phyloP scores from a whole-genome alignment of 2,797 vertebrate genomes.

The Chelonia mydas region DNA sequence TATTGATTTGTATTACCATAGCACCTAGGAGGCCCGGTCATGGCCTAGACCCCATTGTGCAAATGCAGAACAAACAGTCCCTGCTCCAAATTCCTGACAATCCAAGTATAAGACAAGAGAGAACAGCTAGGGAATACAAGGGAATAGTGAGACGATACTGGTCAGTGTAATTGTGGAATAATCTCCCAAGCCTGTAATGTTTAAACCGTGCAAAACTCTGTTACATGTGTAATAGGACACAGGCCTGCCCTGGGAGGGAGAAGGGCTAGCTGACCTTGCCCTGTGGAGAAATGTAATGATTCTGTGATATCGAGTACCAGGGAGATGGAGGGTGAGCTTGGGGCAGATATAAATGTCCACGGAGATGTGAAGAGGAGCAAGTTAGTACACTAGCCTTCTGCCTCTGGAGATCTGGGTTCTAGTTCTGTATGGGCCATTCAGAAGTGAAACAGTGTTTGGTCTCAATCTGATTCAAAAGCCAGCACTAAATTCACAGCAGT shows the following conservation, averaged over 20 bases:
- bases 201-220: not conserved
- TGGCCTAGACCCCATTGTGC: not conserved
- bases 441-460: not conserved
- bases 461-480: not conserved
- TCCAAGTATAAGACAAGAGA: not conserved
- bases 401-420: not conserved
- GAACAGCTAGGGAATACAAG: not conserved
- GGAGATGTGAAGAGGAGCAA: not conserved
- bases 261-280: not conserved
- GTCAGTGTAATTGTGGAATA: not conserved
- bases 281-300: not conserved
- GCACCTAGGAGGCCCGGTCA: not conserved
- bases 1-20: not conserved
- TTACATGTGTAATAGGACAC: not conserved
- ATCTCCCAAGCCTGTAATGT: not conserved
- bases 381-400: not conserved
- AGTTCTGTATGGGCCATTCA: not conserved
- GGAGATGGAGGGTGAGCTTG: not conserved
- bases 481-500: not conserved
- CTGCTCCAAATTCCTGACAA: not conserved
- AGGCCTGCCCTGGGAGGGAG: not conserved
- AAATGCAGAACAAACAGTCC: not conserved
- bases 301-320: not conserved
- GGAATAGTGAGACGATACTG: not conserved
- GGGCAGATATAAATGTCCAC: not conserved